These are phyloP conservation scores for Hylomyscus alleni DNA, from an alignment of 2,797 vertebrate species.

Conservation along the genomic window DNA sequence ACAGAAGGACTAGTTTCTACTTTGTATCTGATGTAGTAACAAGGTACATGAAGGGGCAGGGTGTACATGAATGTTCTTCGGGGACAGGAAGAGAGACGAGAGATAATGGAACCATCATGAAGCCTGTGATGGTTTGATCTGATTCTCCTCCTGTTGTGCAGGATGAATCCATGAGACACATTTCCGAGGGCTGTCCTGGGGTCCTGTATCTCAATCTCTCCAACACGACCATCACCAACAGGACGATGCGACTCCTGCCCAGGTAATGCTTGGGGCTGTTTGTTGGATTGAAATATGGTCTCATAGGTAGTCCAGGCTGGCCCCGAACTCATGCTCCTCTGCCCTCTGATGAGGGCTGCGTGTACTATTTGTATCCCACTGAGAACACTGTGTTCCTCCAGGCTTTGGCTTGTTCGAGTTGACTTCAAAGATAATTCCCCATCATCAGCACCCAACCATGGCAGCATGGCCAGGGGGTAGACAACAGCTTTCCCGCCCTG, in stretches of 20 bases:
- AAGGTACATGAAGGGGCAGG: conserved; percentile 1
- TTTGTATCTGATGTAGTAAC: conserved; percentile 53
- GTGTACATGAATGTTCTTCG: not conserved
- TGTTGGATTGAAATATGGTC: not conserved
- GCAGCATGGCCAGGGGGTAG: not conserved
- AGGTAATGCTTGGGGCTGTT: conserved; percentile 87
- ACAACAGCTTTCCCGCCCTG: not conserved
- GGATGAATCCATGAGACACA: conserved; percentile 90
- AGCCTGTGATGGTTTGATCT: conserved; percentile 4
- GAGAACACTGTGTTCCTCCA: not conserved
- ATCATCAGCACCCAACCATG: not conserved
- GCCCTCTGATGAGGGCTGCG: too few relatives aligned
- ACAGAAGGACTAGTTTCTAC: conserved; percentile 9
- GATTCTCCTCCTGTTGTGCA: conserved; percentile 77
- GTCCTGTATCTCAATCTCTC: conserved; percentile 93
- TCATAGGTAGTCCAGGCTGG: not conserved
- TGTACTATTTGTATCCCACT: not conserved
- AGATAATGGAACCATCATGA: conserved; percentile 6
- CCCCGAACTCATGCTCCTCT: not conserved
- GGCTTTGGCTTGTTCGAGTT: not conserved
- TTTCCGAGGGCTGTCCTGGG: conserved; percentile 90
- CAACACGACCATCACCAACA: conserved; percentile 90
- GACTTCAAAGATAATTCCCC: not conserved
- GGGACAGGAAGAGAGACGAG: not conserved
- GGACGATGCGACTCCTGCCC: conserved; percentile 88